Conservation (phyloP, 1,140 invertebrate genomes). For the Drosophila kikkawai region DNA sequence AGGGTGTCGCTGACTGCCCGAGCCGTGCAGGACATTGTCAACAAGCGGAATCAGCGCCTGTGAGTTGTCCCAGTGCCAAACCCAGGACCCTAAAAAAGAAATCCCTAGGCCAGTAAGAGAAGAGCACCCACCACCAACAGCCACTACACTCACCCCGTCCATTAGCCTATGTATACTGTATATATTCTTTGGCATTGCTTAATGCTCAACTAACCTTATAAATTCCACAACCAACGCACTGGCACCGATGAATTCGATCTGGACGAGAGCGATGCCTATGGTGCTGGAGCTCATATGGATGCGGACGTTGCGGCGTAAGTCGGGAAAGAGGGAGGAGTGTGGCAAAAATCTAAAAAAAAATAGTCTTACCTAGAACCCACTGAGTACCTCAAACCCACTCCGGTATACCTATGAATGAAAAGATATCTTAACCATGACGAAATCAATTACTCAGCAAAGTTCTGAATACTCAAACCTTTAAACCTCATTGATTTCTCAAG, state of each 20-base stretch:
- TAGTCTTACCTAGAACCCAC: too few relatives aligned
- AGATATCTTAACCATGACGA: neutral
- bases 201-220: neutral
- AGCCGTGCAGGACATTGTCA: constrained; percentile 76
- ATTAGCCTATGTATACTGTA: neutral
- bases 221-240: constrained; percentile 60
- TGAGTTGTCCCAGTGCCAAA: constrained; percentile 62
- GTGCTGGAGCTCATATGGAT: constrained; percentile 62
- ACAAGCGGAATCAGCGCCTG: constrained; percentile 69
- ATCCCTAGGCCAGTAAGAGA: neutral
- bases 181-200: too few relatives aligned
- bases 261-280: constrained; percentile 77
- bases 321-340: neutral
- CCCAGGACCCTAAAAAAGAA: neutral
- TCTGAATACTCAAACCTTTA: too few relatives aligned
- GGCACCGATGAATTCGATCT: constrained; percentile 79
- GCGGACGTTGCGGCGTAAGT: constrained; percentile 78
- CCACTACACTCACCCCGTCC: constrained; percentile 16
- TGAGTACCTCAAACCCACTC: neutral
- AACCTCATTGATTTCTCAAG: neutral
- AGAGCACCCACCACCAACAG: constrained; percentile 7
- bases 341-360: constrained; percentile 6
- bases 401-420: neutral
- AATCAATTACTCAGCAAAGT: neutral
- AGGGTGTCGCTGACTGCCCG: constrained; percentile 75